Conservation (phyloP, 2,888 invertebrate species). For the Criorhina ranunculi region DNA sequence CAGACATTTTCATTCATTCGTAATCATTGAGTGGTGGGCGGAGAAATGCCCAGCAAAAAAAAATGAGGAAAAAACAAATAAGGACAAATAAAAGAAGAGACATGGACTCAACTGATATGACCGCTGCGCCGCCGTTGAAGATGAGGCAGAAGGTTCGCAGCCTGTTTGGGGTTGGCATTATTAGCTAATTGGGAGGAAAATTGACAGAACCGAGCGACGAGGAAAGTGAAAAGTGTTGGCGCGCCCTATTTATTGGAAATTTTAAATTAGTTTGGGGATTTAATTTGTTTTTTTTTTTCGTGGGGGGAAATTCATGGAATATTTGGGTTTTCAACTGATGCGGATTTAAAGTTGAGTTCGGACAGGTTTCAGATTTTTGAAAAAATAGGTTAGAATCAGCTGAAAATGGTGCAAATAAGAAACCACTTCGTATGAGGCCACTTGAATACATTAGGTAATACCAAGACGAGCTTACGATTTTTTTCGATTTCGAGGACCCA, state of each 20-base stretch:
- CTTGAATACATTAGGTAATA: too few relatives aligned
- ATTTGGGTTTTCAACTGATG: too few relatives aligned
- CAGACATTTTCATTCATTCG: conserved; percentile 60
- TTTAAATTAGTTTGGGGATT: conserved; percentile 15
- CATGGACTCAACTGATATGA: conserved; percentile 19
- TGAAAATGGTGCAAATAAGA: too few relatives aligned
- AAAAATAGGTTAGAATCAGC: too few relatives aligned
- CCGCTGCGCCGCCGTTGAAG: neutral
- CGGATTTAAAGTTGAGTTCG: neutral
- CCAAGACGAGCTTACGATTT: too few relatives aligned
- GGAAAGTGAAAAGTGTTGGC: conserved; percentile 35
- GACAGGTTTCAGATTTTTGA: too few relatives aligned
- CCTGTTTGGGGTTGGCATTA: conserved; percentile 36
- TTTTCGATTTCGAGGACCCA: too few relatives aligned
- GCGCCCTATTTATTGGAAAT: conserved; percentile 26
- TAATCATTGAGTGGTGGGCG: conserved; percentile 48
- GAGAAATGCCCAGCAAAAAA: conserved; percentile 45
- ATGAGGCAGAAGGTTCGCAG: neutral
- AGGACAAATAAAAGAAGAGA: conserved; percentile 4
- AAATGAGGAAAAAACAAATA: too few relatives aligned
- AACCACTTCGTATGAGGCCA: too few relatives aligned
- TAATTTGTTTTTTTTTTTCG: neutral
- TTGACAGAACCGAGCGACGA: conserved; percentile 31
- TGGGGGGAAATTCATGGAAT: too few relatives aligned
- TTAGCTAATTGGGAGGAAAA: conserved; percentile 69